Base-by-base conservation (phyloP, 2,888 invertebrate species). In the Dichetophora obliterata region DNA sequence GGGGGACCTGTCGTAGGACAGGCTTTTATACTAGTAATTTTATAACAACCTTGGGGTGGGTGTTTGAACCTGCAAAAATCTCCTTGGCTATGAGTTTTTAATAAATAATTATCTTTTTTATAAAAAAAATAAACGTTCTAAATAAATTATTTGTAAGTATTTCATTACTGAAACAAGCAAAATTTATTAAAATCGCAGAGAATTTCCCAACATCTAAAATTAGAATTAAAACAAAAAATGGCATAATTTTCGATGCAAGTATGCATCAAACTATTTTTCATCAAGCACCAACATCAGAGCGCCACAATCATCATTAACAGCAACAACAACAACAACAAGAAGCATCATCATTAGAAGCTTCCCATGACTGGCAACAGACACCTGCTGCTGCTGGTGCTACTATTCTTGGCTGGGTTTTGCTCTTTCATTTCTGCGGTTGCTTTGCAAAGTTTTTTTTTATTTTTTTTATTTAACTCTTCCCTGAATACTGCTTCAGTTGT, bases 251-350 rank as follows among this genome's bases (percentile, higher is more conserved):
- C 16, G 2, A 16, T 59, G 59, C 59, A 71, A 43, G 57, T 59
- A 71, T 71, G 54, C 34, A 27, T 37, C 16, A 57, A 71, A 71
- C 57, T 34, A 71, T 71, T 71, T 71, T 57, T 59, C 59, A 71
- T 57, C 71, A 71, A 59, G 59, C 57, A 43, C 50, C 59, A 27
- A 48, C 57, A 34, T n/a, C 69, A 69, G 57, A 19, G 43, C 16
- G 37, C 9, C 57, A 59, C 57, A 71, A 59, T 59, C 71, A 71
- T 71, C 68, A 57, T 75, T 77, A 57, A 52, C 37, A 43, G 43
- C 57, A 68, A 52, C 73, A 74, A 14, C 52, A 71, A 52, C 43
- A 70, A 54, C 43, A 19, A 37, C 43, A 68, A 57, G 6, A 19
- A 50, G 65, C 24, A 73, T 48, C 27, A 52, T 31, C 73, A 74